Conservation (phyloP, 2,113 vertebrate species). For the Mellivora capensis region DNA sequence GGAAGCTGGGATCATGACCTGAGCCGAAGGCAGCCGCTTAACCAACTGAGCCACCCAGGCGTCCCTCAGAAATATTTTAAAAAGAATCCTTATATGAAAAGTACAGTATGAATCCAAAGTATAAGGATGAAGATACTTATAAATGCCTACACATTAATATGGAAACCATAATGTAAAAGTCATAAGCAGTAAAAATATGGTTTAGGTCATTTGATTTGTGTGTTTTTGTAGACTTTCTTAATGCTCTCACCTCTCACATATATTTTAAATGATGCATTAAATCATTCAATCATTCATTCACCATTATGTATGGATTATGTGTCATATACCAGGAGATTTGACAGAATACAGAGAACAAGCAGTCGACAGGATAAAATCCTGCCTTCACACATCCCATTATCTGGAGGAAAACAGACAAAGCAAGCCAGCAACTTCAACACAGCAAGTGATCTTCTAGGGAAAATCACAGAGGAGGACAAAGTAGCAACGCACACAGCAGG, state of each 20-base stretch:
- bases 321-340: background rate
- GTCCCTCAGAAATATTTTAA: background rate
- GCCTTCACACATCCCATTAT: too few relatives aligned
- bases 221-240: background rate
- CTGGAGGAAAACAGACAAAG: background rate
- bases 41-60: too few relatives aligned
- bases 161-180: background rate
- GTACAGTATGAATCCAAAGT: background rate
- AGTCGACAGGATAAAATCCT: background rate
- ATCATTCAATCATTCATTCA: background rate
- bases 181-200: background rate
- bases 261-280: background rate
- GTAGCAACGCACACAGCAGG: fast-evolving
- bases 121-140: background rate
- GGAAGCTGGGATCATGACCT: too few relatives aligned
- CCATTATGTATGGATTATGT: background rate
- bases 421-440: background rate
- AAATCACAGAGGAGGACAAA: background rate
- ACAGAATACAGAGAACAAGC: background rate
- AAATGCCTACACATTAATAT: background rate
- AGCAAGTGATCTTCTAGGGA: background rate
- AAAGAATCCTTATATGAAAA: background rate
- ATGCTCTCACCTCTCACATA: background rate
- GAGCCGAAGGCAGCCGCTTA: too few relatives aligned
- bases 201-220: background rate